phyloP scores from a whole-genome alignment of 2,113 vertebrate genomes.

The Sylvia atricapilla region DNA sequence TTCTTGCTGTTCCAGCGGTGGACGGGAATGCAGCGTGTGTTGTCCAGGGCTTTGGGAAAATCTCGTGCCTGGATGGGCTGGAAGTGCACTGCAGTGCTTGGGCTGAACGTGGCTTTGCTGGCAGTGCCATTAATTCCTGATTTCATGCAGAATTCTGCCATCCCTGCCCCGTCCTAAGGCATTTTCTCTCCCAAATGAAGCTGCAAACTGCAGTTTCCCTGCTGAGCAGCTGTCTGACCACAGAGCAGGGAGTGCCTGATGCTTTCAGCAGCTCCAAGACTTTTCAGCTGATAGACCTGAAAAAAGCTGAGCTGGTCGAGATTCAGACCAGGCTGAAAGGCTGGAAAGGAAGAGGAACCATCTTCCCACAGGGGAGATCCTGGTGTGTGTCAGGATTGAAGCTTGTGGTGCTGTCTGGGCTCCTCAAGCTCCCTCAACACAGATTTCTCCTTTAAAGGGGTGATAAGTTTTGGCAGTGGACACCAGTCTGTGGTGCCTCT shows the following conservation, averaged over 20 bases:
- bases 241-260: not conserved
- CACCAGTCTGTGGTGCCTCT: not conserved
- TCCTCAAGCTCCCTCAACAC: not conserved
- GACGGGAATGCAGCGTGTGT: not conserved
- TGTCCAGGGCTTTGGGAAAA: not conserved
- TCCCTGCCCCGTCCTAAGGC: not conserved
- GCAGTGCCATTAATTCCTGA: not conserved
- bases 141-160: not conserved
- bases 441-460: not conserved
- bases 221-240: not conserved
- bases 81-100: not conserved
- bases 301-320: conserved; percentile 78
- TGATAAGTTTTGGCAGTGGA: not conserved
- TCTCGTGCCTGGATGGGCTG: not conserved
- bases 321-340: conserved; percentile 68
- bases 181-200: not conserved
- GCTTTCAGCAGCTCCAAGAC: not conserved
- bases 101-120: not conserved
- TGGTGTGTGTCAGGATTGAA: not conserved
- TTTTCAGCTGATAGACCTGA: conserved; percentile 72
- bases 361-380: conserved; percentile 41
- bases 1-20: not conserved
- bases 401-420: not conserved
- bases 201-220: not conserved
- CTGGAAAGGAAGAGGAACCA: not conserved